phyloP scores from a whole-genome alignment of 2,888 invertebrate genomes.

The Ophraella communa region DNA sequence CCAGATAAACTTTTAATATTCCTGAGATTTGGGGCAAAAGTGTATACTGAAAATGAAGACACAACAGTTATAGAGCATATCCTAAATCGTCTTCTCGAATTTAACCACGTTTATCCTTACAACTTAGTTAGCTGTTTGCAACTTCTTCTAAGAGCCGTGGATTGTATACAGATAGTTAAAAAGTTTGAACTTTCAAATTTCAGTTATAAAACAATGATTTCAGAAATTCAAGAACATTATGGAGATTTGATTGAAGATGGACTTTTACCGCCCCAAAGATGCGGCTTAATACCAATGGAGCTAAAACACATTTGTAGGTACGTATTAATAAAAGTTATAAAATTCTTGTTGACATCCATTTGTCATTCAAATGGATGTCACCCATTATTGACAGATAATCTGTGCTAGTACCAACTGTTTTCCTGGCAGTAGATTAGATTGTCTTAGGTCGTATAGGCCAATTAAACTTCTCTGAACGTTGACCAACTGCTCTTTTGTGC shows the following conservation, averaged over 20 bases:
- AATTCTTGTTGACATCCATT: too few species aligned
- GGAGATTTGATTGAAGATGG: slow-evolving; percentile 65
- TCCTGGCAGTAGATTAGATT: too few species aligned
- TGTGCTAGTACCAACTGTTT: too few species aligned
- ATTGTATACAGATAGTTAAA: slow-evolving; percentile 63
- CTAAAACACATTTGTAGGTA: slow-evolving; percentile 80
- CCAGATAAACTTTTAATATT: slow-evolving; percentile 79
- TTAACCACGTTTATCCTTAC: slow-evolving; percentile 69
- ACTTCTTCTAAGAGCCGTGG: slow-evolving; percentile 70
- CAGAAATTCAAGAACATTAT: slow-evolving; percentile 52
- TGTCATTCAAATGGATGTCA: too few species aligned
- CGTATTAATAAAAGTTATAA: too few species aligned
- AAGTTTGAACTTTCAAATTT: slow-evolving; percentile 50
- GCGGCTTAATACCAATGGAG: slow-evolving; percentile 70
- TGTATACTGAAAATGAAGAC: slow-evolving; percentile 68
- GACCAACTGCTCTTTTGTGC: too few species aligned
- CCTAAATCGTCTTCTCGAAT: slow-evolving; percentile 49
- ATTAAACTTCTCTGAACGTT: too few species aligned
- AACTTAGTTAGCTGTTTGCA: slow-evolving; percentile 75
- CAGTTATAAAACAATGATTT: slow-evolving; percentile 24
- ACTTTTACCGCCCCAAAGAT: slow-evolving; percentile 65
- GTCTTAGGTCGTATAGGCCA: too few species aligned
- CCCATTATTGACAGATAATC: too few species aligned
- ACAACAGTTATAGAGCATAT: slow-evolving; percentile 69
- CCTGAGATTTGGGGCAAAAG: slow-evolving; percentile 73